Base-by-base conservation (phyloP, 2,888 invertebrate genomes). In the Corbicula japonica region DNA sequence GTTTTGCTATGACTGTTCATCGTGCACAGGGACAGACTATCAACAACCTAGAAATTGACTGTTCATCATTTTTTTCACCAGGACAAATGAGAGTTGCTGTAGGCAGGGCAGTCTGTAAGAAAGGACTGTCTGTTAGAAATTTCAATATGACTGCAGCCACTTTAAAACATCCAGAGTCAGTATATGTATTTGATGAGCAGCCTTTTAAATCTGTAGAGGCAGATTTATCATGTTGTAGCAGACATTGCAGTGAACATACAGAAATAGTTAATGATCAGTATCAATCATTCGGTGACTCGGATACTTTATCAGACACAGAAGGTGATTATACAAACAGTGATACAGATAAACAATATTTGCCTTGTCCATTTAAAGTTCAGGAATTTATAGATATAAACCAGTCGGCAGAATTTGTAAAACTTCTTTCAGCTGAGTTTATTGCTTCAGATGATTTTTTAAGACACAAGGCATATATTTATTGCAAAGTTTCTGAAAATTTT, bases 1-100 rank as follows among this genome's bases (percentile, higher is more conserved):
- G 48, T 12, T 66, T 32, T 74, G 74, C 66, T 28, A 54, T 69
- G 44, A 69, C 75, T 35, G 75, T 75, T 34, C 75, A 75, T 28
- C 30, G 75, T 21, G 38, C 41, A 26, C 68, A 60, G 23, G 75
- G 28, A 35, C 62, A 56, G 44, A 68, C 61, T 8, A 12, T 73
- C 15, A 35, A 65, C 8, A 58, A 60, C 32, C 2, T 75, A 3
- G 74, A 75, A 63, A 46, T 75, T 6, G 74, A 75, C n/a, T n/a
- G n/a, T n/a, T n/a, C n/a, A 32, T 30, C 56, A 30, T 56, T 56
- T 56, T 56, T 56, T 6, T 30, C 56, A 32, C 56, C 56, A 12
- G 56, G 56, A 18, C 56, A 56, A 32, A 56, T 56, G 32, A 34
- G 56, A 26, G 56, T 56, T 3, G 56, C 56, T 6, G 32, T 56